A percentile compares a stretch with the other conserved stretches of the same genome.
Conservation (phyloP, 1,140 invertebrate species). For the Charaxes varanes region DNA sequence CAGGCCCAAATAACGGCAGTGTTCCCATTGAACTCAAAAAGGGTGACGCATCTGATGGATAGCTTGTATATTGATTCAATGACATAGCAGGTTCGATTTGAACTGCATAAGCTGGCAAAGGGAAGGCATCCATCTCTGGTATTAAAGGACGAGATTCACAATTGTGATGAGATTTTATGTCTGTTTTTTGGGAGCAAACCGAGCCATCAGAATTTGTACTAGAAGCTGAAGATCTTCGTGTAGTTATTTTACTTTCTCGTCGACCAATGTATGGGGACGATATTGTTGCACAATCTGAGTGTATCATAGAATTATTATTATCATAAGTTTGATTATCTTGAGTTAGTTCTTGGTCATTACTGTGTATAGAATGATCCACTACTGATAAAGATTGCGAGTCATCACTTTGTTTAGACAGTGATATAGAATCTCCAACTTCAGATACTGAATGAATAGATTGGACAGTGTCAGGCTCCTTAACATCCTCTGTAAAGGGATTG, state of each 20-base stretch:
- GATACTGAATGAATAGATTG: conserved; percentile 48
- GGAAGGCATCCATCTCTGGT: conserved; percentile 59
- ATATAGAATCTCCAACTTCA: conserved; percentile 52
- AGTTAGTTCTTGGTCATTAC: conserved; percentile 47
- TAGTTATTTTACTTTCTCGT: conserved; percentile 82
- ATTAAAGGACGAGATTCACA: conserved; percentile 50
- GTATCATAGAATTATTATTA: conserved; percentile 66
- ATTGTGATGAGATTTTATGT: conserved; percentile 47
- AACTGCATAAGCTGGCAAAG: conserved; percentile 66
- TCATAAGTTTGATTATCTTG: conserved; percentile 62
- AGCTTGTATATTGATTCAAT: conserved; percentile 67
- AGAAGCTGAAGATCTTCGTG: conserved; percentile 80
- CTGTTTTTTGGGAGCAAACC: conserved; percentile 66
- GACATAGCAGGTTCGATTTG: conserved; percentile 66
- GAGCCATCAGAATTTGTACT: conserved; percentile 79
- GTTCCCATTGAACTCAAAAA: conserved; percentile 76
- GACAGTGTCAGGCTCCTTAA: conserved; percentile 38
- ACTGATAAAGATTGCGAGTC: conserved; percentile 61
- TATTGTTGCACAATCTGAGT: conserved; percentile 76
- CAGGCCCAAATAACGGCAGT: conserved; percentile 76
- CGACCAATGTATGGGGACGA: conserved; percentile 81
- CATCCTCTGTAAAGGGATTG: conserved; percentile 37
- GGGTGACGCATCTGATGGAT: conserved; percentile 70
- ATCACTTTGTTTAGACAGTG: conserved; percentile 61
- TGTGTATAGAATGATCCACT: conserved; percentile 48